A percentile compares a stretch with the other conserved stretches of the same genome.
phyloP scores from a whole-genome alignment of 2,888 invertebrate species.

The Heteropelma amictum region DNA sequence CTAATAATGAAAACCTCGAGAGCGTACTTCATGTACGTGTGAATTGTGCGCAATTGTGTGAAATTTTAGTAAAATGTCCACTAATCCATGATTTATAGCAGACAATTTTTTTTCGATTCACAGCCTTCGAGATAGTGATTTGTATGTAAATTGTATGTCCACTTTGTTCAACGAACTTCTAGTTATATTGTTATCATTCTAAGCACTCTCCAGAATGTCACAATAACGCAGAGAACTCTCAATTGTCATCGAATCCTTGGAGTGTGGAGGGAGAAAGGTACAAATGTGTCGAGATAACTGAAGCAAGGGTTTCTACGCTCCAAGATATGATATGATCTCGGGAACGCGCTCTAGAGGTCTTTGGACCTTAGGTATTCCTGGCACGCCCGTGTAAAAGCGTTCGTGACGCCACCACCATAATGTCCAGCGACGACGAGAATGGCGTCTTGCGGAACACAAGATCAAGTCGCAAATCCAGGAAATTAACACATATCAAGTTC shows the following conservation, averaged over 20 bases:
- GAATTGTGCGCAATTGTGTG: too few species aligned
- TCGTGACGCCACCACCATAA: not conserved
- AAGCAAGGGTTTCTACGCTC: constrained; percentile 3
- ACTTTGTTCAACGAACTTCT: too few species aligned
- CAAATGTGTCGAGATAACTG: constrained; percentile 34
- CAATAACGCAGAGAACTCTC: constrained; percentile 30
- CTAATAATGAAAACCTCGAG: too few species aligned
- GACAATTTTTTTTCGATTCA: too few species aligned
- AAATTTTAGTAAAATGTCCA: too few species aligned
- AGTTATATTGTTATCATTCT: too few species aligned
- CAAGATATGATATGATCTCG: constrained; percentile 25
- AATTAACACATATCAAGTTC: constrained; percentile 1
- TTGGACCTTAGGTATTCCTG: constrained; percentile 36
- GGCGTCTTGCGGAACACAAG: constrained; percentile 15
- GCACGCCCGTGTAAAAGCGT: constrained; percentile 3
- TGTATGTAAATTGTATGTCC: too few species aligned
- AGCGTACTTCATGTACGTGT: too few species aligned
- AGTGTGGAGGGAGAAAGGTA: constrained; percentile 6
- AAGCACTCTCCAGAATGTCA: constrained; percentile 6
- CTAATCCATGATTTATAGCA: too few species aligned
- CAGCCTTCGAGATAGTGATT: too few species aligned
- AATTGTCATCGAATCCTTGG: constrained; percentile 15
- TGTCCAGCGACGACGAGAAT: not conserved
- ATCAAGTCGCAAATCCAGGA: not conserved
- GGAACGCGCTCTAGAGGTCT: constrained; percentile 1